Evolutionary conservation across 2,797 vertebrate species (phyloP).

Genomic region (Scyliorhinus canicula): DNA sequence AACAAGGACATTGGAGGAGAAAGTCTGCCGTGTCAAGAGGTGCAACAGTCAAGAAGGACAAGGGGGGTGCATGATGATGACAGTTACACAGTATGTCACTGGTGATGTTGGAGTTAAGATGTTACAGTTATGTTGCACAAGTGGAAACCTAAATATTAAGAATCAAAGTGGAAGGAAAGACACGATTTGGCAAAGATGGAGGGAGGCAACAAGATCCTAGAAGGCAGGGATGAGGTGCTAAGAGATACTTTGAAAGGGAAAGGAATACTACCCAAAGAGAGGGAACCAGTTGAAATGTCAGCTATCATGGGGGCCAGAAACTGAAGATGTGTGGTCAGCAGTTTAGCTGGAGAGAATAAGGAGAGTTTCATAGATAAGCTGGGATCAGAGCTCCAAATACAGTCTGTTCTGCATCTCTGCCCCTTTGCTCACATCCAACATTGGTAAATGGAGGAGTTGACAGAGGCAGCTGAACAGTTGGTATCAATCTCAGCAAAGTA

Average conservation of each 20-base stretch:
- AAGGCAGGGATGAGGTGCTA: neutral
- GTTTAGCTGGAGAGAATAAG: neutral
- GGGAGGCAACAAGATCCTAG: neutral
- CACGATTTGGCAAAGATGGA: neutral
- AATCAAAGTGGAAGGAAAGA: neutral
- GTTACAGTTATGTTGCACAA: neutral
- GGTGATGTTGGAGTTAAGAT: neutral
- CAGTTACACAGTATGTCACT: neutral
- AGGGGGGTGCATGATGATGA: neutral
- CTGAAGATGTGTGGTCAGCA: neutral
- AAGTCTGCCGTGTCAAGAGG: neutral
- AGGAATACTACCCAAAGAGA: neutral
- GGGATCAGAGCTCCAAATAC: neutral
- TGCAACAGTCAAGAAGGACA: neutral
- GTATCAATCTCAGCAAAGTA: neutral
- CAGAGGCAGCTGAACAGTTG: neutral
- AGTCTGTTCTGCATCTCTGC: neutral
- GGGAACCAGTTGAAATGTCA: neutral
- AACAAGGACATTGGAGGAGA: neutral
- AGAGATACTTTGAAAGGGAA: neutral
- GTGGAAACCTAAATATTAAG: neutral
- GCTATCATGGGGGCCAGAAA: neutral
- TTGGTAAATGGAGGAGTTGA: neutral
- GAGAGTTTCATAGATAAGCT: neutral
- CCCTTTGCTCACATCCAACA: neutral